Conservation (phyloP, 2,888 invertebrate species). For the Drosophila neutralis region DNA sequence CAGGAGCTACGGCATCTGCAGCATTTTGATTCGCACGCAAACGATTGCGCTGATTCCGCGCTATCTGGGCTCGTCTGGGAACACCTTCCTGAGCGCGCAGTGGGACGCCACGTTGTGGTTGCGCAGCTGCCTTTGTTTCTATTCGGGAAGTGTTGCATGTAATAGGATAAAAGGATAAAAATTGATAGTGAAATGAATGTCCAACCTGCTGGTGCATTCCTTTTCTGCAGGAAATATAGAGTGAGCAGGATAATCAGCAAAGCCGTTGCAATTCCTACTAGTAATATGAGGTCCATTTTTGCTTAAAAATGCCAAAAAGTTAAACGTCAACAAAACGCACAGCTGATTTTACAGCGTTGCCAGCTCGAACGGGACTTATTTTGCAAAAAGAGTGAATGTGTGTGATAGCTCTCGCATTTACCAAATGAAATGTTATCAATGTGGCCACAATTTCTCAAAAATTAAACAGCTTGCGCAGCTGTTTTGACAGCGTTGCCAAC, state of each 20-base stretch:
- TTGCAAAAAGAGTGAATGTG: neutral
- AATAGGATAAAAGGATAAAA: neutral
- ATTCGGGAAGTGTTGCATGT: constrained; percentile 5
- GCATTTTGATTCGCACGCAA: constrained; percentile 84
- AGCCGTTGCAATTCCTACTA: constrained; percentile 85
- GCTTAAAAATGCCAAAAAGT: constrained; percentile 41
- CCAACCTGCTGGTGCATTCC: constrained; percentile 59
- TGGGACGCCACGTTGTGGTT: constrained; percentile 79
- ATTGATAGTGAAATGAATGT: neutral
- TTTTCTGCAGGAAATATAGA: constrained; percentile 82
- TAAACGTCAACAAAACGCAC: constrained; percentile 78
- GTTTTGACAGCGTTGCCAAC: constrained; percentile 51
- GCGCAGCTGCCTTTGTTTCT: constrained; percentile 62
- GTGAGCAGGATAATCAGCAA: constrained; percentile 84
- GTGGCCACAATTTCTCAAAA: constrained; percentile 13
- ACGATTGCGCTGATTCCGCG: constrained; percentile 88
- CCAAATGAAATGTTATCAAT: neutral
- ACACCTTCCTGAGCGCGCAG: constrained; percentile 86
- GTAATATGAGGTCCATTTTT: constrained; percentile 85
- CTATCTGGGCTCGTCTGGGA: constrained; percentile 89
- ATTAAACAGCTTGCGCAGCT: constrained; percentile 64
- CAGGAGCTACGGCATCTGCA: constrained; percentile 83
- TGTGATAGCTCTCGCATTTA: neutral
- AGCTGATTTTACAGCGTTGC: constrained; percentile 54
- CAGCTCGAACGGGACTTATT: constrained; percentile 6